Conservation (phyloP, 2,113 vertebrate species). For the Cyanistes caeruleus region DNA sequence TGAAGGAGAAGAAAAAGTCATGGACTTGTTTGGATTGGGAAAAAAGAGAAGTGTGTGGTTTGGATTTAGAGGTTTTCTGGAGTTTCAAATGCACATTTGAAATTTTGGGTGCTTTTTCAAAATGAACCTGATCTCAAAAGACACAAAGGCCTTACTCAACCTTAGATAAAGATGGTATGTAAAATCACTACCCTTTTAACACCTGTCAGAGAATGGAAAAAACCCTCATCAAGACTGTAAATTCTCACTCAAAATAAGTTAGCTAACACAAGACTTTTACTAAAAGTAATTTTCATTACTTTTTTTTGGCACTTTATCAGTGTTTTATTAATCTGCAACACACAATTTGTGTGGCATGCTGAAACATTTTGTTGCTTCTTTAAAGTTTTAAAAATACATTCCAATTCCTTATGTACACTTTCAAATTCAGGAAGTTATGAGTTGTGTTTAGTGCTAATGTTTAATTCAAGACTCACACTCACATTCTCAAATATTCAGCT, state of each 20-base stretch:
- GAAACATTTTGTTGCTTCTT: neutral
- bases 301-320: neutral
- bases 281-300: neutral
- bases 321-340: neutral
- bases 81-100: neutral
- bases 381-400: neutral
- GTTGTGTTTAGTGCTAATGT: neutral
- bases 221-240: neutral
- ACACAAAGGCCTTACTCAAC: neutral
- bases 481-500: slow-evolving; percentile 1
- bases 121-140: neutral
- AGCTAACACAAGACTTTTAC: neutral
- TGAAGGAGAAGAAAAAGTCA: neutral
- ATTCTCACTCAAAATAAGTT: neutral
- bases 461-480: slow-evolving; percentile 18
- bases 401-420: neutral
- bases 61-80: neutral
- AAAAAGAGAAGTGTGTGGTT: neutral
- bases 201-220: neutral
- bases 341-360: neutral
- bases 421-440: neutral
- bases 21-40: neutral
- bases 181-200: neutral
- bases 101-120: neutral
- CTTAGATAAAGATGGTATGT: neutral